Evolutionary conservation across 2,888 invertebrate genomes (phyloP).

Genomic region (Spilosoma lubricipeda): DNA sequence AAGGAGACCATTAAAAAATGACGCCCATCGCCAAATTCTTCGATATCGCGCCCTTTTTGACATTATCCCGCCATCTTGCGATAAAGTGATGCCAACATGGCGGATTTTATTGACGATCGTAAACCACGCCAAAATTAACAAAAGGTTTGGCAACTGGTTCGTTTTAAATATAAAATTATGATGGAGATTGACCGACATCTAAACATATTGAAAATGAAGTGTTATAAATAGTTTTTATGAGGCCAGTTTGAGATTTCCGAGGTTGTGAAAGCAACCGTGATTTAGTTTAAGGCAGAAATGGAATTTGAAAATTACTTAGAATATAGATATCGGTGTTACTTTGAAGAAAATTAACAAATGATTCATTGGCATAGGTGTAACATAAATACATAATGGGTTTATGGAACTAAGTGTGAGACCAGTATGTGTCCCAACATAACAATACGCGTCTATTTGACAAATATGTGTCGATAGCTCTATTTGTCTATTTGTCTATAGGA

Average conservation of each 20-base stretch:
- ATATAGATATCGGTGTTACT: neutral
- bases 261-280: conserved; percentile 15
- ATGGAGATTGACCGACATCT: conserved; percentile 61
- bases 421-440: no score
- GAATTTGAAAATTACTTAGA: neutral
- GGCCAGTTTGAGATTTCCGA: conserved; percentile 27
- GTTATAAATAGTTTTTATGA: conserved; percentile 41
- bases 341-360: neutral
- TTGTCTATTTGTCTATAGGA: no score
- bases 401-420: no score
- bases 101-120: conserved; percentile 72
- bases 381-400: no score
- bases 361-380: neutral
- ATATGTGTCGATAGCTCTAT: no score
- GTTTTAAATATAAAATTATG: conserved; percentile 79
- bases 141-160: conserved; percentile 79
- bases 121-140: conserved; percentile 81
- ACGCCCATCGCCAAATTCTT: conserved; percentile 59
- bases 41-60: conserved; percentile 71
- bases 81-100: conserved; percentile 71
- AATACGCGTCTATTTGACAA: no score
- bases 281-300: neutral
- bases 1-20: conserved; percentile 66
- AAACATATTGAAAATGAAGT: conserved; percentile 39
- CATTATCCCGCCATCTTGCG: conserved; percentile 68